phyloP scores from a whole-genome alignment of 1,140 invertebrate genomes.

The Phortica variegata region DNA sequence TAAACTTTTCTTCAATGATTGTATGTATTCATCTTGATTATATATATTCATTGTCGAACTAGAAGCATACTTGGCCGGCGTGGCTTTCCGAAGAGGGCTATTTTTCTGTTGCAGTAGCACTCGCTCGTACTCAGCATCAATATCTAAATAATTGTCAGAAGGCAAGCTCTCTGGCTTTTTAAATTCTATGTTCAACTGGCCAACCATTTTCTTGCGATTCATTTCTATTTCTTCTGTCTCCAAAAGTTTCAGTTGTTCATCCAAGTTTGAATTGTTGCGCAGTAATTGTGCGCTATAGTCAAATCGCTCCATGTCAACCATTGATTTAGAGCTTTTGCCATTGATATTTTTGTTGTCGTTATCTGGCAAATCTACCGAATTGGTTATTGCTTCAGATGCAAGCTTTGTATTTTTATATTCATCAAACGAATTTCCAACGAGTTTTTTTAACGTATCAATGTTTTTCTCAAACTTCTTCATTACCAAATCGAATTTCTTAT shows the following conservation, averaged over 20 bases:
- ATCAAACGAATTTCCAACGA: conserved; percentile 45
- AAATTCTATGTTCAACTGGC: conserved; percentile 16
- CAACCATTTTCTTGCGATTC: conserved; percentile 36
- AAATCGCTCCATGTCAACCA: background rate
- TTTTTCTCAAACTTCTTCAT: conserved; percentile 49
- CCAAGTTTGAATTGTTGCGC: conserved; percentile 44
- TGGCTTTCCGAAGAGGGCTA: background rate
- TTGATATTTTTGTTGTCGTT: conserved; percentile 1
- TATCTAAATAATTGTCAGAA: conserved; percentile 5
- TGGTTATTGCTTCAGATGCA: background rate
- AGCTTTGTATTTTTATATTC: conserved; percentile 16
- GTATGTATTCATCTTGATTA: conserved; percentile 52
- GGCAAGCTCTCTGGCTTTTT: background rate
- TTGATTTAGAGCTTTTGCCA: background rate
- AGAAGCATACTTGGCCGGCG: background rate
- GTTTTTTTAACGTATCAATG: conserved; percentile 47
- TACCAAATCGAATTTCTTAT: conserved; percentile 38
- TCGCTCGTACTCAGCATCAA: conserved; percentile 2
- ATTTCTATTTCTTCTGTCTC: conserved; percentile 51
- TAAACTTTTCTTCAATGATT: conserved; percentile 43
- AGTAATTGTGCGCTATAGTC: conserved; percentile 37
- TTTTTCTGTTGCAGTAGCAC: background rate
- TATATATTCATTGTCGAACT: conserved; percentile 32
- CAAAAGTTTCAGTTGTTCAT: conserved; percentile 46
- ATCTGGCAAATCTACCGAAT: background rate